Percentiles rank a stretch among this genome's conserved stretches.
phyloP scores from a whole-genome alignment of 2,888 invertebrate species.

The Dicycla oo region DNA sequence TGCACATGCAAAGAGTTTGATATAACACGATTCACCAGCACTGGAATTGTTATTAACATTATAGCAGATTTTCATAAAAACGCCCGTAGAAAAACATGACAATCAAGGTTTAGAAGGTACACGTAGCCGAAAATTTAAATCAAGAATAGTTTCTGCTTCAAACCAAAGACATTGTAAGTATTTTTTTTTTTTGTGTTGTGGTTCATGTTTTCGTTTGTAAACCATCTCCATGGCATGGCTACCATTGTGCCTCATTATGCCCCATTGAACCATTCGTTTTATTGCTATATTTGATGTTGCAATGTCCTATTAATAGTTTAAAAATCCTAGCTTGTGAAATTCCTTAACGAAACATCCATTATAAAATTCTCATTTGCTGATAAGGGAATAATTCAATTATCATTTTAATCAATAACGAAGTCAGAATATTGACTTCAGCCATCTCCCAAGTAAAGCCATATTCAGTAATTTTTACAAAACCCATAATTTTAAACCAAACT shows the following conservation, averaged over 20 bases:
- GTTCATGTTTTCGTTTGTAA: slow-evolving; percentile 25
- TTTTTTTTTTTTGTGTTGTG: slow-evolving; percentile 33
- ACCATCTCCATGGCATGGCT: slow-evolving; percentile 49
- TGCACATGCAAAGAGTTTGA: slow-evolving; percentile 11
- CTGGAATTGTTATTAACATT: slow-evolving; percentile 1
- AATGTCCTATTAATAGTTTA: slow-evolving; percentile 25
- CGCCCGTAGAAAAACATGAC: slow-evolving; percentile 20
- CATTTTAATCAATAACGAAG: background rate
- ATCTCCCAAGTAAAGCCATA: background rate
- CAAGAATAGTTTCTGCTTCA: slow-evolving; percentile 38
- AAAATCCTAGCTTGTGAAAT: slow-evolving; percentile 31
- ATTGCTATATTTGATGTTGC: slow-evolving; percentile 41
- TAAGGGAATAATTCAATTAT: background rate
- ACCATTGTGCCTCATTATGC: slow-evolving; percentile 34
- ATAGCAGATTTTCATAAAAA: background rate
- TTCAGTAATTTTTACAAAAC: background rate
- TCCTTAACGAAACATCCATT: background rate
- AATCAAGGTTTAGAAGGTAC: slow-evolving; percentile 3
- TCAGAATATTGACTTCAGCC: background rate
- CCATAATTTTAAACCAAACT: background rate
- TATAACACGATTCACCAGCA: slow-evolving; percentile 2
- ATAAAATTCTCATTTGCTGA: background rate
- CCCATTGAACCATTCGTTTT: slow-evolving; percentile 37
- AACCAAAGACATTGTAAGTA: slow-evolving; percentile 55
- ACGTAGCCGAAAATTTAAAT: slow-evolving; percentile 10